phyloP scores from a whole-genome alignment of 2,113 vertebrate species.

The Camelus bactrianus region DNA sequence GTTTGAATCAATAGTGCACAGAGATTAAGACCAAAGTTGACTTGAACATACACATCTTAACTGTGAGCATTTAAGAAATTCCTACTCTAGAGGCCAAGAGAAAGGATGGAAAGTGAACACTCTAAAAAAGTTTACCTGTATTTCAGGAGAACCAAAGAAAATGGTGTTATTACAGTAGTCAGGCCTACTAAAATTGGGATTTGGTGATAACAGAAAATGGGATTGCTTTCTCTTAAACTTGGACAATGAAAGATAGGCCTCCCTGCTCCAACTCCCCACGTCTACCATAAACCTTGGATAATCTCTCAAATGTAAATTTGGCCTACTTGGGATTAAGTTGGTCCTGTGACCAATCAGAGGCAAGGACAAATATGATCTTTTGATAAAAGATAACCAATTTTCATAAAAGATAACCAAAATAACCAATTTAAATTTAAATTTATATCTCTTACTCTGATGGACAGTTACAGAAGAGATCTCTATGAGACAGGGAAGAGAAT shows the following conservation, averaged over 20 bases:
- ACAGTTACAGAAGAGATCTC: background rate
- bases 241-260: background rate
- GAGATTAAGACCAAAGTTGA: constrained; percentile 6
- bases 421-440: constrained; percentile 30
- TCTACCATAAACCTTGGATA: background rate
- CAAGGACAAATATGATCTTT: background rate
- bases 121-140: background rate
- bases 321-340: background rate
- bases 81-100: background rate
- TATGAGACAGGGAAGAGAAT: background rate
- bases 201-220: constrained; percentile 42
- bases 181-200: background rate
- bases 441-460: background rate
- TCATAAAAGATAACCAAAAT: constrained; percentile 24
- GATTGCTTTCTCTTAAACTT: constrained; percentile 1
- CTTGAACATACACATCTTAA: background rate
- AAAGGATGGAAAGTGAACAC: background rate
- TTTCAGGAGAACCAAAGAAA: constrained; percentile 55
- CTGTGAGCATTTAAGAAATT: background rate
- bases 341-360: background rate
- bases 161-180: background rate
- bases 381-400: constrained; percentile 33
- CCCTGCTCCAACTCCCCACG: background rate
- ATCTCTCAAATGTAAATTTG: background rate
- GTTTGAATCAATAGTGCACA: background rate